Conservation (phyloP, 2,888 invertebrate genomes). For the Eucriotettix oculatus region DNA sequence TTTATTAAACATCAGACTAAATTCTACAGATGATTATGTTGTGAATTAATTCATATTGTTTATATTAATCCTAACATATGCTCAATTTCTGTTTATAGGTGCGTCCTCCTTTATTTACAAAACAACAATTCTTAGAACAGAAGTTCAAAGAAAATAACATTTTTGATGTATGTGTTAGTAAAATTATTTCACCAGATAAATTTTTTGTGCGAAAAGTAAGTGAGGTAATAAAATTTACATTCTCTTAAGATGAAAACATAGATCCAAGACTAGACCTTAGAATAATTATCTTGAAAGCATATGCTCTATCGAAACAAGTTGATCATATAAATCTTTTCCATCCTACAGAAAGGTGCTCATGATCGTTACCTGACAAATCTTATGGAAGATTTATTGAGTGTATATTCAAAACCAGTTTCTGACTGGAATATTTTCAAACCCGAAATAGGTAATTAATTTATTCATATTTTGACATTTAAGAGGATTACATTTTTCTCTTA, state of each 20-base stretch:
- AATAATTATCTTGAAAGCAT: too few relatives aligned
- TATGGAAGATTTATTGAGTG: conserved; percentile 27
- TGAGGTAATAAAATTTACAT: background rate
- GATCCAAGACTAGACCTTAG: too few relatives aligned
- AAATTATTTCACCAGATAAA: conserved; percentile 42
- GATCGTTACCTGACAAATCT: conserved; percentile 27
- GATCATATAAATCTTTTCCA: too few relatives aligned
- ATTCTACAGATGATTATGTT: too few relatives aligned
- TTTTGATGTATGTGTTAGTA: conserved; percentile 36
- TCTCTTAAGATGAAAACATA: too few relatives aligned
- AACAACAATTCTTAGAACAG: background rate
- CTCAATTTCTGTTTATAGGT: too few relatives aligned
- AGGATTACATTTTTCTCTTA: too few relatives aligned
- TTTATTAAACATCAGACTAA: too few relatives aligned
- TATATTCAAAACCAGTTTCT: conserved; percentile 22
- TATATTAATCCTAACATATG: too few relatives aligned
- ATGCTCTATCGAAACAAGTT: too few relatives aligned
- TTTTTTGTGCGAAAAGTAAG: conserved; percentile 50
- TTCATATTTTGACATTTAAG: background rate
- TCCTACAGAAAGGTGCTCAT: conserved; percentile 20
- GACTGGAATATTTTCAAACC: conserved; percentile 29
- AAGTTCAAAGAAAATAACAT: conserved; percentile 23
- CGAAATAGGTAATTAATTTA: conserved; percentile 29
- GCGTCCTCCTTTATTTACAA: too few relatives aligned
- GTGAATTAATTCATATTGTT: too few relatives aligned